These are phyloP conservation scores for Brachionus manjavacas DNA, from an alignment of 1,140 invertebrate species.

Conservation along the genomic window DNA sequence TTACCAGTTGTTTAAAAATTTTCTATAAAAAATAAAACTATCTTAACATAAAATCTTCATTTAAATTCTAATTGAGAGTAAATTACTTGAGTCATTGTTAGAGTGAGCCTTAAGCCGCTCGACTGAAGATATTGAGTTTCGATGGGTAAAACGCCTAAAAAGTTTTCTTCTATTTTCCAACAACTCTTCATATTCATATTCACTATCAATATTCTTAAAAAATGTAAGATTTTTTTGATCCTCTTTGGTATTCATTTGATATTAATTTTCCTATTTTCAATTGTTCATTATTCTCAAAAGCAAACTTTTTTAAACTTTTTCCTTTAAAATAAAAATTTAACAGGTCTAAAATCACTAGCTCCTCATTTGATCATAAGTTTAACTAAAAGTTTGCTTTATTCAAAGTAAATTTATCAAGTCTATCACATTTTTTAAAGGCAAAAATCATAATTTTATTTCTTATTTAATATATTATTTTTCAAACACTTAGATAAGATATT, in stretches of 20 bases:
- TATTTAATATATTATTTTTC: too few species aligned
- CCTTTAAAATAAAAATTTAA: background rate
- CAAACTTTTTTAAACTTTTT: background rate
- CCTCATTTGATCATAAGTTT: too few species aligned
- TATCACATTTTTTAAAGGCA: too few species aligned
- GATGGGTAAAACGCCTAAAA: background rate
- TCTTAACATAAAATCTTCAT: background rate
- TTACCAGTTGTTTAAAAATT: background rate
- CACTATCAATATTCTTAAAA: background rate
- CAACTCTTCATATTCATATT: background rate
- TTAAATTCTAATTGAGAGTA: background rate
- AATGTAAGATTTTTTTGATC: background rate
- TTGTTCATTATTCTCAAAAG: background rate
- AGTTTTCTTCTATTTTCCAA: background rate
- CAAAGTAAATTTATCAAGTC: too few species aligned
- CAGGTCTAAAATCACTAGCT: background rate
- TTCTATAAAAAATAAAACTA: background rate
- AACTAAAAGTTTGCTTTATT: too few species aligned
- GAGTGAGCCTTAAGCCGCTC: background rate
- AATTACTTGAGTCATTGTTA: background rate
- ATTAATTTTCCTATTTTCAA: background rate
- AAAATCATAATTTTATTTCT: too few species aligned
- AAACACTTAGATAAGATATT: too few species aligned
- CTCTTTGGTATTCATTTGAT: background rate
- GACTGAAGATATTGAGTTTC: background rate